Evolutionary conservation across 2,113 vertebrate genomes (phyloP), one percentile per base, ranked within the genome.

Genomic region (Entelurus aequoreus): DNA sequence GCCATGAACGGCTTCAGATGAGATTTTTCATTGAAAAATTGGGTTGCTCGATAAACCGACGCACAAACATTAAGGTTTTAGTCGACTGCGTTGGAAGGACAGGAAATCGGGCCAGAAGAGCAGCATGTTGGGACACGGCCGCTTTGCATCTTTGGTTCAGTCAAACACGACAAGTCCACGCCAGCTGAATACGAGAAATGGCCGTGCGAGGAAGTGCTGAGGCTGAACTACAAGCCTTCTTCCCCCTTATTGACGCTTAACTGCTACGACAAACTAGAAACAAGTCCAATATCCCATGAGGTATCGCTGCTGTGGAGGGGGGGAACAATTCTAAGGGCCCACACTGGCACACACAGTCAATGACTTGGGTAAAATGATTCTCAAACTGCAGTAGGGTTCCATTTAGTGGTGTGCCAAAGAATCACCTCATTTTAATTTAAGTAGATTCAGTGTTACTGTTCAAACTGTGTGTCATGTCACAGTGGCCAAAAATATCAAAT

Each of bases 121-220:
- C 97, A 97, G 97, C 97, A 98, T 96, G 84, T 60, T 11, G 92
- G 92, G 90, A 92, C 94, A 94, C 93, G 94, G 94, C 94, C 93
- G 91, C 94, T 46, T 95, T 93, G 94, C 91, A 90, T 98, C 96
- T 99, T 99, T 98, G 96, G 97, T 97, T 97, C 91, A 89, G 90
- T 94, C 91, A 86, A 91, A 95, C 93, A 94, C 90, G 92, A 87
- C 71, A 78, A 90, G 92, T 91, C 93, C 92, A 90, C 78, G 72
- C 92, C 90, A 88, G 37, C 87, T 88, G 86, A 79, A 79, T 77
- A 69, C 68, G 88, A 69, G 70, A 77, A 28, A 79, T 68, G 81
- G 75, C 62, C 63, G 66, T 72, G 44, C 63, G 62, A 62, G 75
- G 35, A 78, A 79, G 84, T 71, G 81, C 74, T 44, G 79, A 78